A percentile compares a stretch with the other conserved stretches of the same genome.
phyloP scores from a whole-genome alignment of 2,113 vertebrate genomes.

The Rhinopomastus cyanomelas region DNA sequence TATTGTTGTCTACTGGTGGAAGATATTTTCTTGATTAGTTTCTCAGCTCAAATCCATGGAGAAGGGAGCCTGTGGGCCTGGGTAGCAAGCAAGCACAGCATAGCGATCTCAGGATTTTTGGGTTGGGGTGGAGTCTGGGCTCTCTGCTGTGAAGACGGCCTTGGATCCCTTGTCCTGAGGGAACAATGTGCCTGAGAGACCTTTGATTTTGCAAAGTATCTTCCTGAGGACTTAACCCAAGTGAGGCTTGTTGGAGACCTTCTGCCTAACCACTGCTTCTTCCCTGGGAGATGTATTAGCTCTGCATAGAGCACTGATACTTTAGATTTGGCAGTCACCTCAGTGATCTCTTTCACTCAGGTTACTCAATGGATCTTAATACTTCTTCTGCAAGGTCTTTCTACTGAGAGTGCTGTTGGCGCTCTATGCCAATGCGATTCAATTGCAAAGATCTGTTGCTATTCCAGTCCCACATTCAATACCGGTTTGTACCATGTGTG shows the following conservation, averaged over 20 bases:
- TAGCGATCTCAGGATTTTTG: neutral
- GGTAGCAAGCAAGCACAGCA: neutral
- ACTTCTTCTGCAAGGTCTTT: neutral
- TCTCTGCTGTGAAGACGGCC: neutral
- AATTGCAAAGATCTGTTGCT: neutral
- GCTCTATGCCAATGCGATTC: rapidly evolving
- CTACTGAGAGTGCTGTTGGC: neutral
- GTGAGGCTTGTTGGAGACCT: neutral
- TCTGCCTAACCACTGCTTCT: neutral
- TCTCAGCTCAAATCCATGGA: rapidly evolving
- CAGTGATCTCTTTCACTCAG: neutral
- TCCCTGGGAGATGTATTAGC: neutral
- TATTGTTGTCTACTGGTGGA: neutral
- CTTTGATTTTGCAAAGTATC: neutral
- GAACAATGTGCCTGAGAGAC: neutral
- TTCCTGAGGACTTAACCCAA: neutral
- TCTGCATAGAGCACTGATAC: rapidly evolving
- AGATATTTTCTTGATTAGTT: neutral
- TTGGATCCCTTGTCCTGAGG: neutral
- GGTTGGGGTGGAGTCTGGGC: neutral
- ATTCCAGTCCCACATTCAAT: neutral
- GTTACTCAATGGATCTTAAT: neutral
- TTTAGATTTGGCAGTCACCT: neutral
- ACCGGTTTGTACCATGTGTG: neutral
- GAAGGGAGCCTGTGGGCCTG: neutral